A percentile compares a stretch with the other conserved stretches of the same genome.
Conservation (phyloP, 2,888 invertebrate species). For the Cynaeus angustus region DNA sequence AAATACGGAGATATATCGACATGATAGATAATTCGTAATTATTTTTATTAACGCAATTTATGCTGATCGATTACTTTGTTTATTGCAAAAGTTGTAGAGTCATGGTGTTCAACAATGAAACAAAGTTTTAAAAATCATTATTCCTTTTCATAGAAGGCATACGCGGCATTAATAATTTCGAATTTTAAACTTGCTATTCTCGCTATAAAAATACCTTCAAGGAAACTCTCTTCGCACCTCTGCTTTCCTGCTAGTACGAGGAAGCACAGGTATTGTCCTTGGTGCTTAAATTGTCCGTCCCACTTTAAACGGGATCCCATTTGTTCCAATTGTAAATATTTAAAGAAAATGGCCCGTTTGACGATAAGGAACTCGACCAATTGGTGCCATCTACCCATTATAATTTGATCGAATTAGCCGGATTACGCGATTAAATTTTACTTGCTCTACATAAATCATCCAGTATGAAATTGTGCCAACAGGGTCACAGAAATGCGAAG, state of each 20-base stretch:
- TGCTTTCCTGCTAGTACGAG: constrained; percentile 59
- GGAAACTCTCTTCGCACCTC: constrained; percentile 21
- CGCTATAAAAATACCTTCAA: background rate
- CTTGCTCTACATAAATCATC: constrained; percentile 69
- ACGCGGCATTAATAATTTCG: background rate
- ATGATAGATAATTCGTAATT: too few relatives aligned
- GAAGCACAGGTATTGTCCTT: constrained; percentile 63
- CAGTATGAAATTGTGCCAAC: constrained; percentile 63
- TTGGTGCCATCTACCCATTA: constrained; percentile 15
- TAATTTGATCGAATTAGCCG: constrained; percentile 44
- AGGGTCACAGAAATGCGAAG: constrained; percentile 58
- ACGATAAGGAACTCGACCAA: constrained; percentile 47
- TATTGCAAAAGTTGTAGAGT: too few relatives aligned
- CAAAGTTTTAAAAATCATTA: too few relatives aligned
- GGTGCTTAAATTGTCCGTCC: constrained; percentile 53
- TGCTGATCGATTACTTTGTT: too few relatives aligned
- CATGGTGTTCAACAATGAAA: too few relatives aligned
- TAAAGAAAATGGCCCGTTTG: constrained; percentile 48
- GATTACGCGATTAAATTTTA: constrained; percentile 54
- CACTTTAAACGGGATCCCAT: constrained; percentile 47
- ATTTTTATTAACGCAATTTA: too few relatives aligned
- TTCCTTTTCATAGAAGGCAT: too few relatives aligned
- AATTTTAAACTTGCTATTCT: background rate
- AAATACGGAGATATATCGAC: background rate
- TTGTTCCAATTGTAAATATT: constrained; percentile 22